Percentiles rank a stretch among this genome's conserved stretches.
Conservation (phyloP, 2,888 invertebrate species). For the Steinernema carpocapsae region DNA sequence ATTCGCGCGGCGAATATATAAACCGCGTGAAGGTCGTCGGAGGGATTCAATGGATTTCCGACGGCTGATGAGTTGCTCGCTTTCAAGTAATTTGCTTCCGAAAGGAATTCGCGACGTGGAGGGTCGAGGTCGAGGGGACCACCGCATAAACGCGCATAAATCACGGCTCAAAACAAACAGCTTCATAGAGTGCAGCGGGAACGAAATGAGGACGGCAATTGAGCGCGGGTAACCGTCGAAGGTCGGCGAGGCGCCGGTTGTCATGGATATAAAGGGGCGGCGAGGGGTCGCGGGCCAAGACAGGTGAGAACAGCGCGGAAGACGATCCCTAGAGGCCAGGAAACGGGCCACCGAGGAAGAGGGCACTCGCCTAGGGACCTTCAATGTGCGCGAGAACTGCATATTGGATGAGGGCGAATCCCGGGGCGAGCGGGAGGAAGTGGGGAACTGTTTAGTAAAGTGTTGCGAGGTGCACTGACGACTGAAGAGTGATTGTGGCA, state of each 20-base stretch:
- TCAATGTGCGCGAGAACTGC: slow-evolving; percentile 6
- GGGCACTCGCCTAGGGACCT: not conserved
- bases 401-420: slow-evolving; percentile 9
- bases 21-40: slow-evolving; percentile 1
- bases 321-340: slow-evolving; percentile 4
- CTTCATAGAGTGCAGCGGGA: not conserved
- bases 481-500: slow-evolving; percentile 23
- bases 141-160: not conserved
- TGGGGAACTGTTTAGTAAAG: not conserved
- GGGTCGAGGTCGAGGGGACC: slow-evolving; percentile 17
- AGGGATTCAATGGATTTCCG: slow-evolving; percentile 21
- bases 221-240: not conserved
- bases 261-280: slow-evolving; percentile 11
- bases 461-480: not conserved
- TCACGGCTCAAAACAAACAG: slow-evolving; percentile 13
- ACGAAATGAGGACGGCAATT: not conserved
- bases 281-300: not conserved
- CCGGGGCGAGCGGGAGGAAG: not conserved
- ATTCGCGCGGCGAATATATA: not conserved
- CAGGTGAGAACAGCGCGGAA: slow-evolving; percentile 15
- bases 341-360: not conserved
- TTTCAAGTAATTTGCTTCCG: slow-evolving; percentile 17
- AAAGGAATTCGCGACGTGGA: slow-evolving; percentile 15
- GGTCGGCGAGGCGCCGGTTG: not conserved
- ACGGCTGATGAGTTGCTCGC: not conserved